These are phyloP conservation scores for Gorsachius goisagi DNA, from an alignment of 2,113 vertebrate species.

Conservation along the genomic window DNA sequence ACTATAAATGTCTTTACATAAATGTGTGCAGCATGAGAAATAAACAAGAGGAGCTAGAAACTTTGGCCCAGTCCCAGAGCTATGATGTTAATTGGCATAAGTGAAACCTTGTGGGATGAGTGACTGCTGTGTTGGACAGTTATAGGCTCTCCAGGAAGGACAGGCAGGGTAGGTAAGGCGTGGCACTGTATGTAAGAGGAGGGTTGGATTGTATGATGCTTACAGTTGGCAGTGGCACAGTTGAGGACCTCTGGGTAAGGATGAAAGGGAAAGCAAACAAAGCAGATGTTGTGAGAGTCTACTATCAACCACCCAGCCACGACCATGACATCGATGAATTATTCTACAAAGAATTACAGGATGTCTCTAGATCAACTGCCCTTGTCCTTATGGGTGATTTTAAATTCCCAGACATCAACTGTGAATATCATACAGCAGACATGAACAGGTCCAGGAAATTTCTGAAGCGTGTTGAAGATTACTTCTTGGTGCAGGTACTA, in stretches of 20 bases:
- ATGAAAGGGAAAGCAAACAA: neutral
- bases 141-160: neutral
- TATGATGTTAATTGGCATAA: accelerated
- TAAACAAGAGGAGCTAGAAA: neutral
- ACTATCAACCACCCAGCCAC: neutral
- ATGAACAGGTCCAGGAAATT: neutral
- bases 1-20: no score
- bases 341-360: neutral
- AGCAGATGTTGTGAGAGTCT: neutral
- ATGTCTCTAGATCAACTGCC: neutral
- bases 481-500: neutral
- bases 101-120: neutral
- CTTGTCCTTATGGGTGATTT: neutral
- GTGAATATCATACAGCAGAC: neutral
- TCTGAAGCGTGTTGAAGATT: neutral
- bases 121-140: accelerated
- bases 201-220: neutral
- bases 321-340: accelerated
- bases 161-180: neutral
- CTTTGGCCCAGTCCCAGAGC: no score
- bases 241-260: neutral
- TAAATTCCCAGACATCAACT: neutral
- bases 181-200: no score
- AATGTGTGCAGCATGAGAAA: neutral
- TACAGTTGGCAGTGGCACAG: accelerated